Conservation (phyloP, 30 jellyfish, hydroid and myxozoan genomes). For the Nemopilema nomurai region DNA sequence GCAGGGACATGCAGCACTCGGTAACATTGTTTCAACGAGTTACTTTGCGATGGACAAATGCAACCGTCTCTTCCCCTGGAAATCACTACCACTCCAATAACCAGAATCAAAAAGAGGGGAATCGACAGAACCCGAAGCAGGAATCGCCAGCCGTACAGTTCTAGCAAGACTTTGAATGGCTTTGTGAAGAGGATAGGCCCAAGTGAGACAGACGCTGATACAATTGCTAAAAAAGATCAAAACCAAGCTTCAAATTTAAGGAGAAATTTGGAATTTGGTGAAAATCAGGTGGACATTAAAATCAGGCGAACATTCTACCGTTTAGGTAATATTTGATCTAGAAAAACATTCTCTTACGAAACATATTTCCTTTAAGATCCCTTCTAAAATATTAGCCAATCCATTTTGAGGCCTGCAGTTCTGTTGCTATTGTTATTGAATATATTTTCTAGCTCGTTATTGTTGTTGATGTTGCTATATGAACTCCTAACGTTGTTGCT, state of each 20-base stretch:
- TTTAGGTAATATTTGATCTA: no score
- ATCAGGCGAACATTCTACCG: no score
- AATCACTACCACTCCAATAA: conserved; percentile 2
- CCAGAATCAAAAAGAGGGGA: conserved; percentile 8
- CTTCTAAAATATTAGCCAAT: no score
- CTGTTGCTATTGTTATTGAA: no score
- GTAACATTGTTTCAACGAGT: conserved; percentile 8
- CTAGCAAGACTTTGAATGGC: conserved; percentile 16
- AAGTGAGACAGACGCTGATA: conserved; percentile 11
- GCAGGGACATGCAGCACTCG: neutral
- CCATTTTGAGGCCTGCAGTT: no score
- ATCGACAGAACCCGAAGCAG: conserved; percentile 25
- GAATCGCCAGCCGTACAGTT: conserved; percentile 18
- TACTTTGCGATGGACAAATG: neutral
- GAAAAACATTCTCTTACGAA: no score
- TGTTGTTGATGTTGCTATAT: no score
- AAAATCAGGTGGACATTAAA: no score
- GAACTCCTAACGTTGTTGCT: no score
- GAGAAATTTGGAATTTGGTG: no score
- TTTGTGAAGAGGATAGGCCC: conserved; percentile 26
- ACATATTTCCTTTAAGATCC: no score
- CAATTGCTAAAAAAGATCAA: neutral
- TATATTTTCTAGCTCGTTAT: no score
- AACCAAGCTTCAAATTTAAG: neutral
- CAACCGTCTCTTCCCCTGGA: neutral